Conservation (phyloP, 1,140 invertebrate genomes). For the Drosophila bocqueti region DNA sequence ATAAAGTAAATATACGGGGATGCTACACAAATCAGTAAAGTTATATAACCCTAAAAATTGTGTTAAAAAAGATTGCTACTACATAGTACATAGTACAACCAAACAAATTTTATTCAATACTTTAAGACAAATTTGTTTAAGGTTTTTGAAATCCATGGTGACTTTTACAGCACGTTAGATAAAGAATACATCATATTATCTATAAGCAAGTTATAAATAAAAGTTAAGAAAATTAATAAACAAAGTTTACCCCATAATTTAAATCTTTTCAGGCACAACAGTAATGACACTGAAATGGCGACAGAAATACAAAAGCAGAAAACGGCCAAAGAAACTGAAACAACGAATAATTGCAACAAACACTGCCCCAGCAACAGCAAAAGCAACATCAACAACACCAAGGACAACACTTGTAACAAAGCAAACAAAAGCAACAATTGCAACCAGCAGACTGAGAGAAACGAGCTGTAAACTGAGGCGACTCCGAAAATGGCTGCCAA, state of each 20-base stretch:
- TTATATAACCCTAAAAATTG: not conserved
- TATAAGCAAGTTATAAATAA: not conserved
- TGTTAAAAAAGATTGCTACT: too few relatives aligned
- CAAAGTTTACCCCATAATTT: too few relatives aligned
- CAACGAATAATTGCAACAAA: constrained; percentile 66
- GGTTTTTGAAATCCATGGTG: too few relatives aligned
- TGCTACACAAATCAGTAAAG: not conserved
- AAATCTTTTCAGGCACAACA: constrained; percentile 57
- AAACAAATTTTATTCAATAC: too few relatives aligned
- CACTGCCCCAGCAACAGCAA: constrained; percentile 61
- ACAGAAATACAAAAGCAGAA: constrained; percentile 84
- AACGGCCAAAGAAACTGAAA: constrained; percentile 81
- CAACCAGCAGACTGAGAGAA: constrained; percentile 66
- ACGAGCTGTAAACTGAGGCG: constrained; percentile 37
- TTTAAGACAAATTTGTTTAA: too few relatives aligned
- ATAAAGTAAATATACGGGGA: not conserved
- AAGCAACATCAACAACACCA: constrained; percentile 34
- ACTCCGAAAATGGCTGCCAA: constrained; percentile 56
- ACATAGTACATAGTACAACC: too few relatives aligned
- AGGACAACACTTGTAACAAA: constrained; percentile 11
- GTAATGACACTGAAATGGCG: constrained; percentile 84
- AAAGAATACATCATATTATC: not conserved
- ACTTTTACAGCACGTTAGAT: not conserved
- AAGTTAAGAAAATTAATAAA: too few relatives aligned
- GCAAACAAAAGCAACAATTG: constrained; percentile 38